These are phyloP conservation scores for Cisticola juncidis DNA, from an alignment of 2,113 vertebrate genomes.

Conservation along the genomic window DNA sequence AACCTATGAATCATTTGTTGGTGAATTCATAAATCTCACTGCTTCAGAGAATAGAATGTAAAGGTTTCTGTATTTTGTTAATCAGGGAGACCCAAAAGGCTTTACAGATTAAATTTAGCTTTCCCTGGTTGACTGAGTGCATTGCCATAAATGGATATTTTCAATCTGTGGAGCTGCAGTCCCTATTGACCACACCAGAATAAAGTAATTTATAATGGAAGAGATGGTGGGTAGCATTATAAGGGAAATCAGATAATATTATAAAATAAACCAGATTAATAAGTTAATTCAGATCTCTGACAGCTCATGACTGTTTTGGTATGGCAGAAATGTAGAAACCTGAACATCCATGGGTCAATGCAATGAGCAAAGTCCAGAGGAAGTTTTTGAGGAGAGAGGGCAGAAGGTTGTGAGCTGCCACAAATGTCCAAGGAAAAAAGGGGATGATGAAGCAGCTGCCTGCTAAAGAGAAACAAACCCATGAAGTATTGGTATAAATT, in stretches of 20 bases:
- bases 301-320: neutral
- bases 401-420: neutral
- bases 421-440: neutral
- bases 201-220: neutral
- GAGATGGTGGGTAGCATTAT: neutral
- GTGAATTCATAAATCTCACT: slow-evolving; percentile 32
- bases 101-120: slow-evolving; percentile 62
- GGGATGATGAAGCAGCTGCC: neutral
- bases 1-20: slow-evolving; percentile 29
- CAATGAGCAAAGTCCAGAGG: neutral
- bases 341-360: neutral
- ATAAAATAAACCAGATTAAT: neutral
- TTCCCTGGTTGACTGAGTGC: slow-evolving; percentile 5
- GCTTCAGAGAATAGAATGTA: neutral
- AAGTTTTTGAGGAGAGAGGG: neutral
- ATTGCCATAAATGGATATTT: slow-evolving; percentile 61
- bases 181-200: slow-evolving; percentile 29
- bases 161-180: neutral
- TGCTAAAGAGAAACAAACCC: neutral
- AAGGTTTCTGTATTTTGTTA: slow-evolving; percentile 28
- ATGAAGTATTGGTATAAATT: neutral
- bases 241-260: neutral
- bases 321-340: neutral
- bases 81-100: slow-evolving; percentile 24
- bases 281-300: neutral